A percentile compares a stretch with the other conserved stretches of the same genome.
Evolutionary conservation across 2,888 invertebrate species (phyloP).

Genomic region (Odontocerum albicorne): DNA sequence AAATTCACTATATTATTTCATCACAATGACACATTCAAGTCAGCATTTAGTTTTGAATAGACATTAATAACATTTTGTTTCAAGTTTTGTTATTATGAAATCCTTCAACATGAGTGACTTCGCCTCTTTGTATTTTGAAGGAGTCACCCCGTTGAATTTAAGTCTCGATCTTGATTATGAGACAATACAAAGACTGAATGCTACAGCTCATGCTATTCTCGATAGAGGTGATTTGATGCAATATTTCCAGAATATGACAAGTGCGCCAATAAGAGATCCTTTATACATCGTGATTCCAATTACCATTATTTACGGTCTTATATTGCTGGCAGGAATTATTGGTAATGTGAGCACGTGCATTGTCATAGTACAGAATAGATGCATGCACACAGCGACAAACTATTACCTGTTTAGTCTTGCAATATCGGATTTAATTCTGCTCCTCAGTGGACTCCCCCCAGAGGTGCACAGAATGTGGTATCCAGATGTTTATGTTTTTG

Average conservation of each 20-base stretch:
- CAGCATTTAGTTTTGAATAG: too few relatives aligned
- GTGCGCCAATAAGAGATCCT: slow-evolving; percentile 47
- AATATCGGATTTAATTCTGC: slow-evolving; percentile 72
- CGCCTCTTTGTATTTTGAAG: slow-evolving; percentile 30
- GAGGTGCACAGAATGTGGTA: slow-evolving; percentile 78
- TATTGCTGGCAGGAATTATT: slow-evolving; percentile 73
- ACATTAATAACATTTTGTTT: too few relatives aligned
- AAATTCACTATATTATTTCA: too few relatives aligned
- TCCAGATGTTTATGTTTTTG: slow-evolving; percentile 72
- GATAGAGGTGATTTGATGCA: not conserved
- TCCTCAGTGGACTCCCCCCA: slow-evolving; percentile 76
- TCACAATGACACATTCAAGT: too few relatives aligned
- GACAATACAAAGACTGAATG: slow-evolving; percentile 15
- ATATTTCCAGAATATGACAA: slow-evolving; percentile 2
- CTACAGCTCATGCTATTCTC: slow-evolving; percentile 12
- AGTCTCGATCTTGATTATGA: slow-evolving; percentile 25
- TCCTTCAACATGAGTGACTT: slow-evolving; percentile 29
- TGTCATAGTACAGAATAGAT: slow-evolving; percentile 73
- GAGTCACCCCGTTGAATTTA: slow-evolving; percentile 22
- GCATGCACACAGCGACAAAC: slow-evolving; percentile 85
- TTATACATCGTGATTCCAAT: slow-evolving; percentile 66
- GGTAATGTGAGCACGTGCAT: slow-evolving; percentile 80
- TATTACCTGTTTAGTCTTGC: slow-evolving; percentile 81
- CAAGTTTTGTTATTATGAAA: too few relatives aligned
- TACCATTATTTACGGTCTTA: slow-evolving; percentile 66